Percentiles rank a stretch among this genome's conserved stretches.
Conservation (phyloP, 2,113 vertebrate species). For the Cromileptes altivelis region DNA sequence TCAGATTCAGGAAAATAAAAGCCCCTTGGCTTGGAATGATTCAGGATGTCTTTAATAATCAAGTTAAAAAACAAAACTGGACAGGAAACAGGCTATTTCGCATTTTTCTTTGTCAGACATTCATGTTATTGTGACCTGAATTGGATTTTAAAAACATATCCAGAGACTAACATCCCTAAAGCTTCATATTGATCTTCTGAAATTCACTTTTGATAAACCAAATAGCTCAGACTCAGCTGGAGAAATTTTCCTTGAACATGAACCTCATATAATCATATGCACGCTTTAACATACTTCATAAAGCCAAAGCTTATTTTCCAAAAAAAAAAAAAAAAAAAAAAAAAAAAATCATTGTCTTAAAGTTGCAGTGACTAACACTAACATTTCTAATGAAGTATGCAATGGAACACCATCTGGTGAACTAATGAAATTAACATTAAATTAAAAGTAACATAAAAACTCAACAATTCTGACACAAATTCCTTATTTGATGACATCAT, state of each 20-base stretch:
- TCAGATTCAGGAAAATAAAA: not conserved
- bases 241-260: not conserved
- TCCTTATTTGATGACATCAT: conserved; percentile 75
- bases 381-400: conserved; percentile 31
- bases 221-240: not conserved
- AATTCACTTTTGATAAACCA: not conserved
- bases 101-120: not conserved
- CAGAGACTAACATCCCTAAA: too few species aligned
- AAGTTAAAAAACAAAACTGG: not conserved
- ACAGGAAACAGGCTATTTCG: not conserved
- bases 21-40: not conserved
- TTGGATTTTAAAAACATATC: not conserved
- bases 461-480: conserved; percentile 64
- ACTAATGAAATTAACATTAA: conserved; percentile 15
- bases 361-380: conserved; percentile 47
- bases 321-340: not conserved
- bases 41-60: not conserved
- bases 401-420: conserved; percentile 10
- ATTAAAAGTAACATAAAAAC: conserved; percentile 34
- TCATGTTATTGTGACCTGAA: not conserved
- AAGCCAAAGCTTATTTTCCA: not conserved
- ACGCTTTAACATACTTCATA: not conserved
- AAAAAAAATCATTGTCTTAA: not conserved
- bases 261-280: not conserved
- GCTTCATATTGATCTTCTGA: not conserved